Conservation (phyloP, 2,797 vertebrate genomes). For the Gymnoscopelus microlampas region DNA sequence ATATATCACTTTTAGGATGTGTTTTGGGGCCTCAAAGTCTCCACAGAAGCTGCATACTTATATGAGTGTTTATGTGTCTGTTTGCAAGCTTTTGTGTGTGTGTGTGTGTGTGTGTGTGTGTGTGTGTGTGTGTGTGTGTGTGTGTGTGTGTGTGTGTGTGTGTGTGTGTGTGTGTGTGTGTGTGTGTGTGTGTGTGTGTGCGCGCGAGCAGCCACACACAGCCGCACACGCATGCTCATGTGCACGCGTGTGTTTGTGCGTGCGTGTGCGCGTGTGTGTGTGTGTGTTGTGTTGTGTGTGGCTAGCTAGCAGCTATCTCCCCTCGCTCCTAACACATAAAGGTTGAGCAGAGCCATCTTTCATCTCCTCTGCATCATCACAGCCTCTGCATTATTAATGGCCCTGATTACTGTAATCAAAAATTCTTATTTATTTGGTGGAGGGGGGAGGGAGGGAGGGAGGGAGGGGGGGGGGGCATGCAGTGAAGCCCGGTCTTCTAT, state of each 20-base stretch:
- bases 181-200: conserved; percentile 20
- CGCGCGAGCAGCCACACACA: too few relatives aligned
- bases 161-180: conserved; percentile 16
- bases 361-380: conserved; percentile 84
- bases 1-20: conserved; percentile 58
- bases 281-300: conserved; percentile 25
- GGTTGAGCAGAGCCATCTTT: conserved; percentile 85
- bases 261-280: neutral
- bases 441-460: conserved; percentile 53
- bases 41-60: conserved; percentile 53
- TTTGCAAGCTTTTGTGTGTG: conserved; percentile 2
- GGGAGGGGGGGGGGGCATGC: conserved; percentile 59
- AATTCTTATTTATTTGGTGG: conserved; percentile 87
- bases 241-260: neutral
- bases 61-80: conserved; percentile 29
- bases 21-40: conserved; percentile 61
- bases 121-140: conserved; percentile 2
- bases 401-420: conserved; percentile 87
- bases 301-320: conserved; percentile 80
- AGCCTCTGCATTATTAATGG: conserved; percentile 85
- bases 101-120: conserved; percentile 8
- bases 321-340: conserved; percentile 81
- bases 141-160: neutral
- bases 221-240: neutral
- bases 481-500: conserved; percentile 70